Percentiles rank a stretch among this genome's conserved stretches.
phyloP scores from a whole-genome alignment of 2,888 invertebrate species.

The Xestobium rufovillosum region DNA sequence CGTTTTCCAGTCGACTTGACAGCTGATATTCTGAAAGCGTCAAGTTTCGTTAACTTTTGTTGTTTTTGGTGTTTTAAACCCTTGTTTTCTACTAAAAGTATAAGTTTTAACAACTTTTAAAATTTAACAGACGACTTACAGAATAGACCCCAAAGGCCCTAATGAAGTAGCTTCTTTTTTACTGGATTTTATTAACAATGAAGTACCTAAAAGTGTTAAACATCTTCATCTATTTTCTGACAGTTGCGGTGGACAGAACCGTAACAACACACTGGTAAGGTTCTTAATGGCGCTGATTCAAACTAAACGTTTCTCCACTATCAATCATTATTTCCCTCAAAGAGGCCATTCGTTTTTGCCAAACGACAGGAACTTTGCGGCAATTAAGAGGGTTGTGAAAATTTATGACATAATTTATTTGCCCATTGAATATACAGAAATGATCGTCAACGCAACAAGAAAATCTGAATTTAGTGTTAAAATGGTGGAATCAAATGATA shows the following conservation, averaged over 20 bases:
- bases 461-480: not conserved
- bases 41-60: too few species aligned
- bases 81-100: too few species aligned
- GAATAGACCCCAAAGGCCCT: not conserved
- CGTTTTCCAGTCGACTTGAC: too few species aligned
- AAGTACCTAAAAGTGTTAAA: not conserved
- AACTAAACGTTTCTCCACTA: not conserved
- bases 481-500: not conserved
- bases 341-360: conserved; percentile 6
- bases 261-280: conserved; percentile 1
- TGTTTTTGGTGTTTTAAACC: too few species aligned
- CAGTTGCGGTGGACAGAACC: conserved; percentile 2
- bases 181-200: not conserved
- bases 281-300: not conserved
- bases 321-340: conserved; percentile 1
- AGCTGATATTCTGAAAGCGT: too few species aligned
- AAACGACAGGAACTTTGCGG: conserved; percentile 4
- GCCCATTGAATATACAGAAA: not conserved
- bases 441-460: conserved; percentile 1
- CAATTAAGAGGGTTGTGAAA: not conserved
- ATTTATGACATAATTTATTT: conserved; percentile 1
- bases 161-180: conserved; percentile 1
- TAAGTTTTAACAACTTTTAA: too few species aligned
- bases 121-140: too few species aligned
- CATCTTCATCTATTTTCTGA: conserved; percentile 1